Evolutionary conservation across 2,113 vertebrate genomes (phyloP).

Genomic region (Periophthalmodon schlosseri): DNA sequence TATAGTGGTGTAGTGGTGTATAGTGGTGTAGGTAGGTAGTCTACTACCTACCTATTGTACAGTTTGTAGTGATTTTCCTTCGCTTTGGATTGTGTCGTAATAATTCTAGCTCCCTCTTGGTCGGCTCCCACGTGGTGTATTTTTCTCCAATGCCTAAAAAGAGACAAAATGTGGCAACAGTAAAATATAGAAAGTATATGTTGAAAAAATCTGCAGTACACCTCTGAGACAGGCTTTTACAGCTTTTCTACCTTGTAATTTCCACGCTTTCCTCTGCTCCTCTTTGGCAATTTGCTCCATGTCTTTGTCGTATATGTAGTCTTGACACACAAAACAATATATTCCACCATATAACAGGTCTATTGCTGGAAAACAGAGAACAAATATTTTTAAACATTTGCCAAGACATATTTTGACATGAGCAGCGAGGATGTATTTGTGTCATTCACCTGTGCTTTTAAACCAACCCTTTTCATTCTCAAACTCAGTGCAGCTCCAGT

Average conservation of each 20-base stretch:
- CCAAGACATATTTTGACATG: constrained; percentile 20
- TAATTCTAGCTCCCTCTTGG: constrained; percentile 95
- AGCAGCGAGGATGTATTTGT: constrained; percentile 32
- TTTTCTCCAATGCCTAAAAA: constrained; percentile 92
- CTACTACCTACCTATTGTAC: constrained; percentile 90
- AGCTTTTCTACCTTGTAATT: constrained; percentile 88
- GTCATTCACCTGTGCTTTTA: constrained; percentile 39
- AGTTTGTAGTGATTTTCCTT: constrained; percentile 98
- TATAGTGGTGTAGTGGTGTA: constrained; percentile 13
- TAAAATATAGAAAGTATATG: neutral
- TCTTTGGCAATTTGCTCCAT: constrained; percentile 99
- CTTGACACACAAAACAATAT: constrained; percentile 99
- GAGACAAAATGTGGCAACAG: constrained; percentile 14
- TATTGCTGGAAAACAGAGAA: constrained; percentile 80
- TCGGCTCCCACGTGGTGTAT: constrained; percentile 98
- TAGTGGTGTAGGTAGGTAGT: constrained; percentile 6
- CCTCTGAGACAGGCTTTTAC: constrained; percentile 13
- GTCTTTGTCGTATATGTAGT: constrained; percentile 99
- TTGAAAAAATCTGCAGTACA: constrained; percentile 1
- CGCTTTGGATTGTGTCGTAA: constrained; percentile 98
- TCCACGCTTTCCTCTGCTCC: constrained; percentile 98
- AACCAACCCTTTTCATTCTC: constrained; percentile 49
- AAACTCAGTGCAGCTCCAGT: constrained; percentile 62
- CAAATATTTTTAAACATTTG: constrained; percentile 31
- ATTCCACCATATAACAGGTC: constrained; percentile 97